These are phyloP conservation scores for Cataglyphis hispanica DNA, from an alignment of 1,140 invertebrate genomes.

Conservation along the genomic window DNA sequence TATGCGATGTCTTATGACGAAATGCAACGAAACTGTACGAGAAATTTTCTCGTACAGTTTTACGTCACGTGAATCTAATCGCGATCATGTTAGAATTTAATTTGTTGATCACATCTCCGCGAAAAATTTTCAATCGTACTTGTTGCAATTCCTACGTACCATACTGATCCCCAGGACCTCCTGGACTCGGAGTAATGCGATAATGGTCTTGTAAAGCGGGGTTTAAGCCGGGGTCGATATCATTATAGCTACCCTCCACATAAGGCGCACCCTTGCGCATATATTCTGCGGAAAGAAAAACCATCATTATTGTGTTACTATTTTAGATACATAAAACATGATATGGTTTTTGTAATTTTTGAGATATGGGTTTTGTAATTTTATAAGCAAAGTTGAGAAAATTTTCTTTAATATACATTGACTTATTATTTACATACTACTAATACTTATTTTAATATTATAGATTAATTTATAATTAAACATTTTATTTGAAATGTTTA, in stretches of 20 bases:
- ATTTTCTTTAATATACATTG: no score
- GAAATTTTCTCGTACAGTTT: slow-evolving; percentile 2
- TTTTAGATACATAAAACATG: not conserved
- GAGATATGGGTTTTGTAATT: no score
- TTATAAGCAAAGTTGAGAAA: no score
- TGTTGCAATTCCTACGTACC: slow-evolving; percentile 82
- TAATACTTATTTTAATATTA: no score
- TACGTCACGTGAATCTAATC: slow-evolving; percentile 16
- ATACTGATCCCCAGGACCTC: slow-evolving; percentile 89
- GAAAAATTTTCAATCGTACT: not conserved
- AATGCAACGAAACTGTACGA: not conserved
- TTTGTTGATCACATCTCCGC: not conserved
- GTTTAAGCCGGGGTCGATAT: slow-evolving; percentile 88
- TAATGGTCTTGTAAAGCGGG: slow-evolving; percentile 90
- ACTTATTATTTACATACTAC: no score
- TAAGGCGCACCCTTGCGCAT: slow-evolving; percentile 87
- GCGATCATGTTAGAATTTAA: slow-evolving; percentile 28
- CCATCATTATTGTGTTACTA: slow-evolving; percentile 34
- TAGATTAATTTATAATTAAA: no score
- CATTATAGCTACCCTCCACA: slow-evolving; percentile 89
- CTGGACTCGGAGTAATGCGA: slow-evolving; percentile 90
- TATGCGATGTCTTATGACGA: slow-evolving; percentile 48
- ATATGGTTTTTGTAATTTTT: no score
- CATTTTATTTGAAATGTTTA: no score
- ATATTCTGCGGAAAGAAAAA: slow-evolving; percentile 84